Conservation (phyloP, 2,113 vertebrate genomes). For the Geothlypis trichas region DNA sequence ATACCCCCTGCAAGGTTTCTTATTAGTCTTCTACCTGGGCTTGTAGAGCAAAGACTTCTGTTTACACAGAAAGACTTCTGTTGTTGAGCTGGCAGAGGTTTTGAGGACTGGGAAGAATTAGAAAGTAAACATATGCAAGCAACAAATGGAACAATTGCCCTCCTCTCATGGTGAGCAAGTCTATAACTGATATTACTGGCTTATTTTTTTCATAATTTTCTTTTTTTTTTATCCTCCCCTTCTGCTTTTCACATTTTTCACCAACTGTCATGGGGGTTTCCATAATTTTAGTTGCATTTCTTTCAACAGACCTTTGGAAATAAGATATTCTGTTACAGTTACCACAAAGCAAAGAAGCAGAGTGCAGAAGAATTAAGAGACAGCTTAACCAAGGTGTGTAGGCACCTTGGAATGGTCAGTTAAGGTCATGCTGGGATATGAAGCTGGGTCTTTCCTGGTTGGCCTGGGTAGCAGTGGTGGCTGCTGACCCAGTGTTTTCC, state of each 20-base stretch:
- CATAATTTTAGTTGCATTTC: not conserved
- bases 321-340: not conserved
- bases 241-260: not conserved
- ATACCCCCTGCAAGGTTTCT: not conserved
- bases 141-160: not conserved
- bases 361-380: not conserved
- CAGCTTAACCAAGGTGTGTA: not conserved
- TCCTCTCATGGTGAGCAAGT: not conserved
- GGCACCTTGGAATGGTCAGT: not conserved
- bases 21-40: not conserved
- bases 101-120: not conserved
- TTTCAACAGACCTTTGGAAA: not conserved
- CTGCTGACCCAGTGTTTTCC: not conserved
- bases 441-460: not conserved
- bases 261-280: not conserved
- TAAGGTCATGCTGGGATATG: not conserved
- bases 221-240: not conserved
- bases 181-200: not conserved
- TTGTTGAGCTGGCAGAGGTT: not conserved
- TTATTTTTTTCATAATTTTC: not conserved
- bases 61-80: not conserved
- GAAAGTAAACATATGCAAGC: not conserved
- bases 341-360: rapidly evolving
- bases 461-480: not conserved
- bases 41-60: not conserved